Evolutionary conservation across 2,888 invertebrate species (phyloP), one percentile per base, ranked within the genome.

Genomic region (Standfussiana lucernea): DNA sequence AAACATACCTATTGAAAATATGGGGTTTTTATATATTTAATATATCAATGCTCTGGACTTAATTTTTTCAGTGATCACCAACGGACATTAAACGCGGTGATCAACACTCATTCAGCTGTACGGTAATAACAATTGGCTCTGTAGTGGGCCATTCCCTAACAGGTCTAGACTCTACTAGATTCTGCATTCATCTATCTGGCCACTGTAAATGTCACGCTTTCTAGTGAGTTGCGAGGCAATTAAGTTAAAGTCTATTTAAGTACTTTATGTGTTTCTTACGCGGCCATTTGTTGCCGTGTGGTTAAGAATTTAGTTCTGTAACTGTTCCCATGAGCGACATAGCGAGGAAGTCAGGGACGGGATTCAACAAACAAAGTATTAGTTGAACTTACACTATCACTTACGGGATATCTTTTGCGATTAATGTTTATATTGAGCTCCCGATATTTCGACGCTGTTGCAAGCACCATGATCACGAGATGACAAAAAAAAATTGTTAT

Each of bases 141-240:
- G 7, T 15, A 37, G 3, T 10, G 21, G 1, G 1, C 40, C 18
- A 53, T 42, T 61, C 10, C 3, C 47, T 11, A 50, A 70, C 32
- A 71, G 24, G 21, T 72, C 64, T 65, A 42, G 24, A 47, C 56
- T 24, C 8, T 24, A 62, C 0, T 45, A 56, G 80, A 56, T 5
- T 32, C 40, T 40, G 74, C 35, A 73, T 50, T 18, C 75, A 75
- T 75, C 42, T 32, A n/a, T 59, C 80, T 78, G 45, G 24, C 65
- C 42, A 37, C 78, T 37, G 11, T 37, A 53, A 66, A 66, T 75
- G 79, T 79, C 82, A 42, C 75, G 50, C 50, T 81, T 66, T 42
- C 65, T 50, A 6, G 81, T 75, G 75, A 79, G 35, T 81, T 79
- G 75, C 81, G 61, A 53, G 66, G 50, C 75, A 79, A 79, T 75